Conservation (phyloP, 2,888 invertebrate species). For the Seladonia tumulorum region DNA sequence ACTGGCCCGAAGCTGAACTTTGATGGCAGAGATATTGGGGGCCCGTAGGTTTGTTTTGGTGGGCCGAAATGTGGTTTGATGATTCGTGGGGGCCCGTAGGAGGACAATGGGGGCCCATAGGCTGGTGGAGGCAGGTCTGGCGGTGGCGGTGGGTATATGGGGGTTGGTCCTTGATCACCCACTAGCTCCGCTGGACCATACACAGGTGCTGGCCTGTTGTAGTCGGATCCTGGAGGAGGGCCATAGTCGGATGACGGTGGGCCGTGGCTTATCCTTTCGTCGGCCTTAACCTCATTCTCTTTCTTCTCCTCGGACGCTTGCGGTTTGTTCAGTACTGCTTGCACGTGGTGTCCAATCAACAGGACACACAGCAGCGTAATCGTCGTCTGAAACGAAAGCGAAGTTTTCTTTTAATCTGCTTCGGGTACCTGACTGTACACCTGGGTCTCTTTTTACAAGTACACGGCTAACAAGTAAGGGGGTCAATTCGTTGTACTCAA, state of each 20-base stretch:
- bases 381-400: conserved; percentile 77
- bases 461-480: not conserved
- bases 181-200: conserved; percentile 84
- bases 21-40: conserved; percentile 65
- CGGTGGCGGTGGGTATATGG: conserved; percentile 85
- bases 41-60: conserved; percentile 82
- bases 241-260: conserved; percentile 74
- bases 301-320: conserved; percentile 68
- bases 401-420: conserved; percentile 6
- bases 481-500: not conserved
- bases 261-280: conserved; percentile 80
- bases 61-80: conserved; percentile 84
- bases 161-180: conserved; percentile 81
- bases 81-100: conserved; percentile 80
- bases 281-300: conserved; percentile 71
- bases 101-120: conserved; percentile 70
- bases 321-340: conserved; percentile 79
- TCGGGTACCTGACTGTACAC: not conserved
- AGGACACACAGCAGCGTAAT: conserved; percentile 73
- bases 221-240: conserved; percentile 67
- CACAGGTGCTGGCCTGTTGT: conserved; percentile 81
- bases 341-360: conserved; percentile 71
- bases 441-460: not conserved
- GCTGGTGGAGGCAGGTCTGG: conserved; percentile 82
- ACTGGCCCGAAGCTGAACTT: conserved; percentile 81